Base-by-base conservation (phyloP, 2,797 vertebrate species). In the Cirrhinus molitorella region DNA sequence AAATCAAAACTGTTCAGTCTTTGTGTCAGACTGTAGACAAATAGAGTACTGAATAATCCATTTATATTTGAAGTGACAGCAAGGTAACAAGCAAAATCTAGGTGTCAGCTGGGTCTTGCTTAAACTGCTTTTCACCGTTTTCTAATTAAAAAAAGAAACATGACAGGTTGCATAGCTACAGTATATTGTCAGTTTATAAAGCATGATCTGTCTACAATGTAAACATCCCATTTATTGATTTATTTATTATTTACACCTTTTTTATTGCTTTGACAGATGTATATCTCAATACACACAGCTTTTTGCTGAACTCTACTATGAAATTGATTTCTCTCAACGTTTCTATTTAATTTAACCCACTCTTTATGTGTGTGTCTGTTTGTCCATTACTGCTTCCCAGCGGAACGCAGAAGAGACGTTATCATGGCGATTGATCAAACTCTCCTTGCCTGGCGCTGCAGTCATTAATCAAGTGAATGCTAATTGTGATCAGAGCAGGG, bases 401-500 rank as follows among this genome's bases (percentile, higher is more conserved):
- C 37, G 28, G 45, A 76, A 79, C 12, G 1, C 43, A 82, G 57
- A 81, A 51, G 51, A 84, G 43, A 61, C 2, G 5, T 65, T 79
- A 80, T 85, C 47, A 80, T 31, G 66, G 49, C 75, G 40, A 87
- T 88, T 72, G 74, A 79, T 86, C 84, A 76, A 59, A 19, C 71
- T 66, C 51, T 28, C 79, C 68, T 61, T 71, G 6, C 59, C 61
- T 40, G 67, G 86, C 65, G 43, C 59, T 76, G 76, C 79, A 77
- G 49, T 25, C 75, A 79, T 87, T 83, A 85, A 88, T 87, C 86
- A 87, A 61, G 68, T 75, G 23, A 67, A 77, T 74, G 80, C 74
- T 86, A 87, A 86, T 89, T 85, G 81, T 72, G 71, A 85, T 77
- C 51, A 40, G 31, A 45, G 70, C 68, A 79, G 85, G 77, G 73